Base-by-base conservation (phyloP, 2,797 vertebrate species). In the Agapornis canus region DNA sequence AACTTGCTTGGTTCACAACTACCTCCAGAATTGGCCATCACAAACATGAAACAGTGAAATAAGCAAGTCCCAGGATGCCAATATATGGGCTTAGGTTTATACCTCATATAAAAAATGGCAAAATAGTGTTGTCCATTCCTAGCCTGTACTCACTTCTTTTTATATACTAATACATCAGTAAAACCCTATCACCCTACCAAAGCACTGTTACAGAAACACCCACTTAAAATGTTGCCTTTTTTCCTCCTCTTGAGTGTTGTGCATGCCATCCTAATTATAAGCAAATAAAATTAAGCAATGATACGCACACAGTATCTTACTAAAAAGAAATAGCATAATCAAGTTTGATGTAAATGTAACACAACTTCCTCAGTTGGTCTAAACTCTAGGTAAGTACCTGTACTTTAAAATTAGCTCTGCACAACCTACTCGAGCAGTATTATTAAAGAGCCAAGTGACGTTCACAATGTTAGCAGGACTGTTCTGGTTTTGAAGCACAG, bases 61-160 rank as follows among this genome's bases (percentile, higher is more conserved):
- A 92, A 82, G 63, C 54, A 86, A 80, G 70, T 60, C 89, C 90
- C 80, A 63, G 22, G 39, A 80, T 42, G 39, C 43, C 64, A 39
- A 26, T 72, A 72, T 71, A 85, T 10, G 13, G 65, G 81, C 51
- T 87, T 72, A 63, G 9, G 82, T 95, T 96, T 97, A 96, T 88
- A 60, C 31, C 88, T 75, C 48, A 70, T 60, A 89, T 92, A 92
- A 97, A 35, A 95, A 95, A 31, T 42, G 65, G 68, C 65, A 93
- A 89, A 93, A 88, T 35, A 72, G 65, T 27, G 86, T 72, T 77
- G 88, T 82, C 89, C 59, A 0, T 86, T 95, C 76, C 92, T 85
- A 88, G 37, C 61, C 79, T 52, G 37, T 56, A 77, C 63, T 88
- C 89, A 86, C n/a, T 95, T 94, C 65, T 95, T 97, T 94, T 95